Conservation (phyloP, 1,140 invertebrate genomes). For the Laupala kohalensis region DNA sequence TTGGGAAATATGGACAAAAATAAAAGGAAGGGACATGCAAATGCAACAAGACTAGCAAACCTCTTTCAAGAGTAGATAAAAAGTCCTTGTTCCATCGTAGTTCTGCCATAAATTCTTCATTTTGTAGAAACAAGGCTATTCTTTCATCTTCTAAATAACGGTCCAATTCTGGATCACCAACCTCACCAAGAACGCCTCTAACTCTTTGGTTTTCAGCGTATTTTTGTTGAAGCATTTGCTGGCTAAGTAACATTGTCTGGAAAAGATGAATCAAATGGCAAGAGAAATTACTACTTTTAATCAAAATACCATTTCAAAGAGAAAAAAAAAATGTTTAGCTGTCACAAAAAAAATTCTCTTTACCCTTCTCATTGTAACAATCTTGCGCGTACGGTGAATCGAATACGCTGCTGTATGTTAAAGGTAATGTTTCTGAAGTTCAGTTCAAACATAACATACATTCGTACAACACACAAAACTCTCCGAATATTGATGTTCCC, state of each 20-base stretch:
- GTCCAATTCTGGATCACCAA: slow-evolving; percentile 34
- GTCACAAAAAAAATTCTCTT: no score
- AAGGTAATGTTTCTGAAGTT: no score
- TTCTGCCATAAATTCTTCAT: slow-evolving; percentile 85
- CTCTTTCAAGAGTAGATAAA: slow-evolving; percentile 68
- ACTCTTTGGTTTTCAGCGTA: slow-evolving; percentile 32
- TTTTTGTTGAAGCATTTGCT: slow-evolving; percentile 30
- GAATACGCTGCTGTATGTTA: no score
- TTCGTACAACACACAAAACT: no score
- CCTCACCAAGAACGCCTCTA: slow-evolving; percentile 23
- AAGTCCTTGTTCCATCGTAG: slow-evolving; percentile 81
- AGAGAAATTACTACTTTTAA: no score
- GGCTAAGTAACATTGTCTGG: slow-evolving; percentile 24
- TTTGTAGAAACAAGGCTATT: slow-evolving; percentile 79
- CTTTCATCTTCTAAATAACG: slow-evolving; percentile 60
- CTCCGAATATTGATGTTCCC: no score
- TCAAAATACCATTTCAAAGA: no score
- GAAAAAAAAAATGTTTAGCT: no score
- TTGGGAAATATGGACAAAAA: neutral
- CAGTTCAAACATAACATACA: no score
- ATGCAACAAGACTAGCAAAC: slow-evolving; percentile 22
- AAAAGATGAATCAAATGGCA: no score
- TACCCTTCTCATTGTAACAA: no score
- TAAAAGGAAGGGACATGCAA: neutral
- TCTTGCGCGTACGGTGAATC: no score